Evolutionary conservation across 1,140 invertebrate genomes (phyloP), one percentile per base, ranked within the genome.

Genomic region (Diachasmimorpha longicaudata): DNA sequence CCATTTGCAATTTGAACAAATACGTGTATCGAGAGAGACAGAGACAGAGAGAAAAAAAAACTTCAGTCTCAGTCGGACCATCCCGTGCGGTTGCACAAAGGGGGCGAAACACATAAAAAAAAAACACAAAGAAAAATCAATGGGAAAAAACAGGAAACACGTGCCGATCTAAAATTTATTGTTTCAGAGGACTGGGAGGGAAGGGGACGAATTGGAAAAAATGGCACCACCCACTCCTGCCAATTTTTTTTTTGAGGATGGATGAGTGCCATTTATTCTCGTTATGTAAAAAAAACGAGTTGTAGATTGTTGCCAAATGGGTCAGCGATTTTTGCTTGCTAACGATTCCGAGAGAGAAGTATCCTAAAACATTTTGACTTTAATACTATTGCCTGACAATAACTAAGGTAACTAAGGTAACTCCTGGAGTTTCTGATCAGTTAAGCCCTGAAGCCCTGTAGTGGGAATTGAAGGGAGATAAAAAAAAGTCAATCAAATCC

Each of bases 101-200:
- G 42, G 11, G 21, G 39, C 44, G 13, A 16, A 39, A 16, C 10
- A 66, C 58, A 73, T 63, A 21, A 23, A 5, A 16, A n/a, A 39
- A 73, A 44, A 58, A 63, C 10, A 42, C 2, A 73, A 37, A 23
- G 44, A 73, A 73, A 63, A 63, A 19, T 63, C 16, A 73, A 42
- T 16, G 25, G 48, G 23, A 11, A 19, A 39, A 42, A 67, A 67
- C 39, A 67, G 66, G 39, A 14, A 63, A 63, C 63, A 21, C 72
- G 39, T 74, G 42, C 72, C 72, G 63, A 74, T 74, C 44, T 48
- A 37, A 67, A 74, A 74, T 74, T 74, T 74, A 74, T 74, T 74
- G 63, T 74, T 42, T 68, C 48, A 67, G 58, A 21, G 58, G 13
- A 74, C 4, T 67, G 39, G 4, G 2, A 42, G 8, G 14, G 10